Percentiles rank a stretch among this genome's conserved stretches.
Conservation (phyloP, 2,888 invertebrate genomes). For the Cremastinae sp. region DNA sequence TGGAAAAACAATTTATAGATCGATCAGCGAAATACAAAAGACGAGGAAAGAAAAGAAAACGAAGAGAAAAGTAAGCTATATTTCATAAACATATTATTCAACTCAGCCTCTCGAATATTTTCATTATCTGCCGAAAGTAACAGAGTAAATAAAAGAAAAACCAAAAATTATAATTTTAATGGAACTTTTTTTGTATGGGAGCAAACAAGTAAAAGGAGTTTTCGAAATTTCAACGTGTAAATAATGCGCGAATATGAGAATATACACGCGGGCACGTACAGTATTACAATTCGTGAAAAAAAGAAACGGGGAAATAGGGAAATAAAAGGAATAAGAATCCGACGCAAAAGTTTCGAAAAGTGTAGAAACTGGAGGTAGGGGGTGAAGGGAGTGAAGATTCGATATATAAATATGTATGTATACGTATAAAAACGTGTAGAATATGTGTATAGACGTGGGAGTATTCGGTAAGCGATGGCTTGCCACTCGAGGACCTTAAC, state of each 20-base stretch:
- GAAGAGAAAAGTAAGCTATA: too few relatives aligned
- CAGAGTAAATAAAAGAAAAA: too few relatives aligned
- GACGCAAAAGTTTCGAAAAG: background rate
- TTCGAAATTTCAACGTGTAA: too few relatives aligned
- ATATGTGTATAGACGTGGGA: background rate
- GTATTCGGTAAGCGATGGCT: background rate
- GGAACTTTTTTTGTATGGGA: too few relatives aligned
- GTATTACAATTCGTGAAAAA: conserved; percentile 1
- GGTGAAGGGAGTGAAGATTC: background rate
- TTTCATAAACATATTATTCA: too few relatives aligned
- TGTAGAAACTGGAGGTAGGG: conserved; percentile 3
- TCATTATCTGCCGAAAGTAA: too few relatives aligned
- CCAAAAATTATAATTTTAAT: too few relatives aligned
- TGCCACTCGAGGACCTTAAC: conserved; percentile 41
- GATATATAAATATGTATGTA: background rate
- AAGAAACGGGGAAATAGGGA: background rate
- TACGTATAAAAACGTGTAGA: background rate
- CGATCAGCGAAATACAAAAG: too few relatives aligned
- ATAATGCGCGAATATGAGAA: background rate
- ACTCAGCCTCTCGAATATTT: too few relatives aligned
- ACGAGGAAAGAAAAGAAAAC: too few relatives aligned
- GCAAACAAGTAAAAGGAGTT: too few relatives aligned
- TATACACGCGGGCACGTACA: background rate
- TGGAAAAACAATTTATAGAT: background rate
- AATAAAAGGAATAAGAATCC: background rate